Evolutionary conservation across 2,888 invertebrate species (phyloP).

Genomic region (Crepidodera aurea): DNA sequence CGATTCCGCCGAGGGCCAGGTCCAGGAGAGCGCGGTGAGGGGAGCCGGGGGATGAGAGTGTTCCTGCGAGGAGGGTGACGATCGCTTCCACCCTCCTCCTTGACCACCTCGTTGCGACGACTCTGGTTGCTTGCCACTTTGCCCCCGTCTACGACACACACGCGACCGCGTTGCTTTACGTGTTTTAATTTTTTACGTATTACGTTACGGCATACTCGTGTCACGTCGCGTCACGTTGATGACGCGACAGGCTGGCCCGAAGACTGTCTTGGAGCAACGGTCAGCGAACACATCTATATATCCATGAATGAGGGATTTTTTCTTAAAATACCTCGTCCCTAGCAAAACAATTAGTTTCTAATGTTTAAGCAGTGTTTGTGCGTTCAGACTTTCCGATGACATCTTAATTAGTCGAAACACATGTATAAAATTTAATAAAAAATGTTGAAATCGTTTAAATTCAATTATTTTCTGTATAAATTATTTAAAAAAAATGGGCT

Average conservation of each 20-base stretch:
- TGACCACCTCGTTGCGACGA: constrained; percentile 20
- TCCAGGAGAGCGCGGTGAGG: constrained; percentile 58
- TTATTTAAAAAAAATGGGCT: no score
- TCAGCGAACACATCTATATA: constrained; percentile 52
- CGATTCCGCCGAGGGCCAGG: constrained; percentile 57
- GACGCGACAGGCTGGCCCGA: constrained; percentile 60
- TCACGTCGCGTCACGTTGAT: constrained; percentile 24
- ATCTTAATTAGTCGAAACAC: no score
- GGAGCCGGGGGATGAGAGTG: constrained; percentile 53
- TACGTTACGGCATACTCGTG: constrained; percentile 50
- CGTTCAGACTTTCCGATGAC: no score
- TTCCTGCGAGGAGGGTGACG: constrained; percentile 50
- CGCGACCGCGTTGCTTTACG: constrained; percentile 51
- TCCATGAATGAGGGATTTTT: constrained; percentile 36
- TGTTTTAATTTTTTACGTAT: constrained; percentile 4
- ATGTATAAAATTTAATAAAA: no score
- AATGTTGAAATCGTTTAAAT: no score
- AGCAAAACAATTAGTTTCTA: no score
- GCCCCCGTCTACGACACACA: constrained; percentile 43
- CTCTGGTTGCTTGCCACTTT: constrained; percentile 31
- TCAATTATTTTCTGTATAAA: no score
- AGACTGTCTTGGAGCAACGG: constrained; percentile 64
- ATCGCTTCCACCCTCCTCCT: constrained; percentile 42
- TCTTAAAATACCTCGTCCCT: no score
- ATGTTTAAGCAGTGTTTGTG: no score